These are phyloP conservation scores for Cataglyphis cursor DNA, from an alignment of 2,888 invertebrate genomes.

Conservation along the genomic window DNA sequence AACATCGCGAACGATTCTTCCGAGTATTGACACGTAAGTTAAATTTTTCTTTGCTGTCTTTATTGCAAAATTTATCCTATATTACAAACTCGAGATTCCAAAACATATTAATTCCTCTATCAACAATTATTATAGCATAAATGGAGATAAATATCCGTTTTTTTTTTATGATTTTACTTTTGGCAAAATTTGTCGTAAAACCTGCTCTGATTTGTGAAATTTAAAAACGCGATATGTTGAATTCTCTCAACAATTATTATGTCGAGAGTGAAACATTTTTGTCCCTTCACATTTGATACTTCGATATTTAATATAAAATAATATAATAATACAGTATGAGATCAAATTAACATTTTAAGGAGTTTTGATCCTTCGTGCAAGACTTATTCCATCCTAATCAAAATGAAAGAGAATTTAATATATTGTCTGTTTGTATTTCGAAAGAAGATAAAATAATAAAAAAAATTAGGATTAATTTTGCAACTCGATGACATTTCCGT, in stretches of 20 bases:
- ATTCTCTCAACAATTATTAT: neutral
- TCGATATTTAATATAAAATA: neutral
- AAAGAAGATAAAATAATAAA: neutral
- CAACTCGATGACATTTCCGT: neutral
- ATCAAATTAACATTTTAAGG: neutral
- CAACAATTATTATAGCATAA: neutral
- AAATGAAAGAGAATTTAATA: neutral
- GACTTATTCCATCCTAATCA: neutral
- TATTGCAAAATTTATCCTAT: neutral
- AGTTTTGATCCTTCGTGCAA: neutral
- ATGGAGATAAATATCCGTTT: neutral
- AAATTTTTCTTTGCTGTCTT: neutral
- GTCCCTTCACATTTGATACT: neutral
- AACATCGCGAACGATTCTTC: neutral
- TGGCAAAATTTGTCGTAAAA: neutral
- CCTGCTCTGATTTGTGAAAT: neutral
- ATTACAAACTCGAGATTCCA: neutral
- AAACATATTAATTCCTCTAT: neutral
- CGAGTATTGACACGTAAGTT: conserved; percentile 9
- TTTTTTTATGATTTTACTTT: neutral
- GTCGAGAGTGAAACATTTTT: neutral
- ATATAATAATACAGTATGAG: neutral
- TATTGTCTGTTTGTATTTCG: neutral
- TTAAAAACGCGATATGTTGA: neutral
- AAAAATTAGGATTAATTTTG: neutral